Percentiles rank a stretch among this genome's conserved stretches.
Conservation (phyloP, 1,140 invertebrate species). For the Zaprionus gabonicus region DNA sequence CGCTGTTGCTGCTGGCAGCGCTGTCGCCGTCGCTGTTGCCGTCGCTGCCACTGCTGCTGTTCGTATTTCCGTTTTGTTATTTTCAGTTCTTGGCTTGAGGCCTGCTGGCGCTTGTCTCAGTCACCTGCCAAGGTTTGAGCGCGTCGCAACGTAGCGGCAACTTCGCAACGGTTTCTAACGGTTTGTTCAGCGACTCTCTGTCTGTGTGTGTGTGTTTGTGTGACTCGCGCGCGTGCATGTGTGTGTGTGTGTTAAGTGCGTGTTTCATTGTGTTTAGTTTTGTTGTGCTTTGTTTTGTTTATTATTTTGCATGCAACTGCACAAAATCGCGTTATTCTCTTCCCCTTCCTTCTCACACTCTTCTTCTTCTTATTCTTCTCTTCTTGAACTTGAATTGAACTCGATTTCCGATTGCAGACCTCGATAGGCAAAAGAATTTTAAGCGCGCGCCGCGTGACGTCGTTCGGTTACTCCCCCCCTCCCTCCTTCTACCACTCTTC, state of each 20-base stretch:
- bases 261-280: slow-evolving; percentile 10
- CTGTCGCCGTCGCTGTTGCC: slow-evolving; percentile 39
- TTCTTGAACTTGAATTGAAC: slow-evolving; percentile 36
- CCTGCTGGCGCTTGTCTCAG: slow-evolving; percentile 59
- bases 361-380: neutral
- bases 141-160: slow-evolving; percentile 65
- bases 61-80: slow-evolving; percentile 39
- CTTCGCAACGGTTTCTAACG: slow-evolving; percentile 46
- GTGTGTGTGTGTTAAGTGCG: slow-evolving; percentile 54
- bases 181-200: slow-evolving; percentile 18
- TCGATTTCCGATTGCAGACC: slow-evolving; percentile 31
- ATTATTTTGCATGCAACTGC: slow-evolving; percentile 58
- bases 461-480: slow-evolving; percentile 15
- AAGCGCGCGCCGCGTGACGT: slow-evolving; percentile 72
- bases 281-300: slow-evolving; percentile 43
- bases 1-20: slow-evolving; percentile 11
- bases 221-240: slow-evolving; percentile 31
- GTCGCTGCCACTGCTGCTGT: slow-evolving; percentile 24
- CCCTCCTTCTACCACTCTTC: neutral
- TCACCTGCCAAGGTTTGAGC: slow-evolving; percentile 70
- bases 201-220: slow-evolving; percentile 20
- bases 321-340: neutral
- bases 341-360: too few species aligned
- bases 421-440: slow-evolving; percentile 48
- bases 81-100: slow-evolving; percentile 62